Evolutionary conservation across 2,888 invertebrate species (phyloP).

Genomic region (Candidula unifasciata): DNA sequence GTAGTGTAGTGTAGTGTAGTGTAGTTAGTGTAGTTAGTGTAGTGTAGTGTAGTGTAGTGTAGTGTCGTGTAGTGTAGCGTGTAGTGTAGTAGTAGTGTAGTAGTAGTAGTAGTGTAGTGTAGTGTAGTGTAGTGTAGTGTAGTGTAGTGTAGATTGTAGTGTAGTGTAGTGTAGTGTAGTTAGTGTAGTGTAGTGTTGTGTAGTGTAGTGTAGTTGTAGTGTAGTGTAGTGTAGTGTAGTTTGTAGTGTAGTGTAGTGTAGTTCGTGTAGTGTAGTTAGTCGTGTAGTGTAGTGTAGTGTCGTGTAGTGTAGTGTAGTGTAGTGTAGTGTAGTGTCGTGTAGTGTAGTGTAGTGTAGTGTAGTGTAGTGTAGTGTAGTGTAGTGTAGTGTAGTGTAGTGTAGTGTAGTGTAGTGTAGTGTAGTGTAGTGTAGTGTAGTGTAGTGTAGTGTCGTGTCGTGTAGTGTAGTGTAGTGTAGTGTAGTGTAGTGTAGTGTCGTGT

Average conservation of each 20-base stretch:
- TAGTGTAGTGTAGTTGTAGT: too few relatives aligned
- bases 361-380: too few relatives aligned
- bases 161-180: constrained; percentile 11
- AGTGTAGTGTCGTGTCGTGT: too few relatives aligned
- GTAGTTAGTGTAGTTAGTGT: constrained; percentile 27
- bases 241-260: constrained; percentile 29
- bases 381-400: too few relatives aligned
- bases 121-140: constrained; percentile 33
- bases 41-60: constrained; percentile 28
- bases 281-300: constrained; percentile 31
- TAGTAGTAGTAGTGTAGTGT: constrained; percentile 22
- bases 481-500: too few relatives aligned
- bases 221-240: background rate
- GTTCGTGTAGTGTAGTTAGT: constrained; percentile 23
- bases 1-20: constrained; percentile 29
- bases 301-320: background rate
- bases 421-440: too few relatives aligned
- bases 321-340: too few relatives aligned
- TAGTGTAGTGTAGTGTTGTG: constrained; percentile 31
- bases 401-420: too few relatives aligned
- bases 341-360: too few relatives aligned
- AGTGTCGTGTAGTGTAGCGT: constrained; percentile 26
- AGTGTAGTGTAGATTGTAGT: constrained; percentile 25
- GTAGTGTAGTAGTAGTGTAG: constrained; percentile 34
- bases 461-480: too few relatives aligned